Evolutionary conservation across 2,113 vertebrate species (phyloP).

Genomic region (Psephotus haematonotus): DNA sequence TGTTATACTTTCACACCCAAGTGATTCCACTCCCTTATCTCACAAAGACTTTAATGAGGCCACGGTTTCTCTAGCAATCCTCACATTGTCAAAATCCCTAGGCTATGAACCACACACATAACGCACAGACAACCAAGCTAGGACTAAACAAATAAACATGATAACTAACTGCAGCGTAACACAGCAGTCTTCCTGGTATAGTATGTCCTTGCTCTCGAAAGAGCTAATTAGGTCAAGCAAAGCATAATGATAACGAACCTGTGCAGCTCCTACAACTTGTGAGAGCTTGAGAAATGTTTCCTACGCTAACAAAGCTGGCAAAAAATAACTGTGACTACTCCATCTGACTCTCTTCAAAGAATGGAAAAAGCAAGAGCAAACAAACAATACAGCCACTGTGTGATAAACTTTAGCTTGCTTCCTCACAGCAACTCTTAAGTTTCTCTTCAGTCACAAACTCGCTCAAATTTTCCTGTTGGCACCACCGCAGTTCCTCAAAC

Average conservation of each 20-base stretch:
- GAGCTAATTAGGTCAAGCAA: background rate
- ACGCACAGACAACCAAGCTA: background rate
- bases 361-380: background rate
- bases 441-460: background rate
- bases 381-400: background rate
- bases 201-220: background rate
- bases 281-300: background rate
- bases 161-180: background rate
- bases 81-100: background rate
- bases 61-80: background rate
- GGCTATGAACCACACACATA: background rate
- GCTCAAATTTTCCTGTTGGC: background rate
- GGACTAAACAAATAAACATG: background rate
- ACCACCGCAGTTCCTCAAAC: background rate
- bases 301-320: background rate
- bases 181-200: background rate
- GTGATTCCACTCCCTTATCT: background rate
- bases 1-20: background rate
- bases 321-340: background rate
- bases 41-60: background rate
- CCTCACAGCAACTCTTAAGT: background rate
- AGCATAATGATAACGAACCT: fast-evolving
- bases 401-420: background rate
- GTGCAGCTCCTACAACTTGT: background rate
- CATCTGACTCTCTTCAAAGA: background rate